A percentile compares a stretch with the other conserved stretches of the same genome.
phyloP scores from a whole-genome alignment of 2,888 invertebrate species.

The Drosophila anomalata region DNA sequence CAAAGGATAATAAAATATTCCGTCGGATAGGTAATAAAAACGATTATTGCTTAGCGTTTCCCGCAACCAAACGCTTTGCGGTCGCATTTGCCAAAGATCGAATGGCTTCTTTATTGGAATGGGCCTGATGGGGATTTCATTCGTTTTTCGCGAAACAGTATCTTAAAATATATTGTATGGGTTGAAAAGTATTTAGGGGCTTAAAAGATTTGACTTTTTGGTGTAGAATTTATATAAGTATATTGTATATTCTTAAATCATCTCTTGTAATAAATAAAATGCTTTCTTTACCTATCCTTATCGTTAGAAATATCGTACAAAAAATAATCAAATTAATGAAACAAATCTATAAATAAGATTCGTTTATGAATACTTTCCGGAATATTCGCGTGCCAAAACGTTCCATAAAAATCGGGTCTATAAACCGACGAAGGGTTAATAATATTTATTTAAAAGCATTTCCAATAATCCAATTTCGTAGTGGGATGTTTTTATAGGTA shows the following conservation, averaged over 20 bases:
- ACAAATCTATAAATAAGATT: background rate
- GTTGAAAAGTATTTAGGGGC: background rate
- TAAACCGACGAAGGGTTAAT: background rate
- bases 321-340: background rate
- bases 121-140: slow-evolving; percentile 16
- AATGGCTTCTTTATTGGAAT: slow-evolving; percentile 29
- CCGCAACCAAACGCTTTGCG: slow-evolving; percentile 42
- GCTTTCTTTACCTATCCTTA: too few relatives aligned
- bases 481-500: background rate
- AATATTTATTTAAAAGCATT: slow-evolving; percentile 5
- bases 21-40: slow-evolving; percentile 75
- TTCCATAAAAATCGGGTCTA: background rate
- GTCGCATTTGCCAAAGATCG: slow-evolving; percentile 32
- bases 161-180: background rate
- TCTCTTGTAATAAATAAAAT: background rate
- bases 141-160: background rate
- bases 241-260: too few relatives aligned
- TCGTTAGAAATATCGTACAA: too few relatives aligned
- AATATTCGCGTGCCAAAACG: background rate
- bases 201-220: background rate
- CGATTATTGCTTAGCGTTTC: slow-evolving; percentile 59
- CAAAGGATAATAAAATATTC: slow-evolving; percentile 76
- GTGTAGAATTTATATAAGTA: too few relatives aligned
- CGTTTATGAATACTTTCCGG: background rate
- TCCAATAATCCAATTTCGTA: slow-evolving; percentile 9